Base-by-base conservation (phyloP, 2,888 invertebrate genomes). In the Melanargia galathea region DNA sequence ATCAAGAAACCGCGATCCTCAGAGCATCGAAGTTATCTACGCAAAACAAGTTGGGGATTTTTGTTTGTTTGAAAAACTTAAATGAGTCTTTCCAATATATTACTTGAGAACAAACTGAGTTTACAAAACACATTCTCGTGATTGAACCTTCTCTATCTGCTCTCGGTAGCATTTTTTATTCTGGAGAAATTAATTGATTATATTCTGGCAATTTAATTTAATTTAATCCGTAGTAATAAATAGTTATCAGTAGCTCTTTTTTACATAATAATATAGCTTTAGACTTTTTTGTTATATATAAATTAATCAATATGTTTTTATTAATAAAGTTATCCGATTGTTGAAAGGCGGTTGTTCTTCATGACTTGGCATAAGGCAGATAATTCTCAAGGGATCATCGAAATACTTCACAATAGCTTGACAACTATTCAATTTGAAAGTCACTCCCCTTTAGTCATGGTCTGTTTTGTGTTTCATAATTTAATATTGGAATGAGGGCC, bases 331-430 rank as follows among this genome's bases (percentile, higher is more conserved):
- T 35, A 4, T 35, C 13, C 33, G 13, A 48, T 45, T 45, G 18
- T 20, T 45, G 45, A 45, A 45, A 13, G 35, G 35, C 35, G 13
- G 35, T 16, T 38, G 11, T 46, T 13, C 49, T 63, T 38, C 60
- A 52, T 60, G 35, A 56, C 69, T 73, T 69, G 74, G 74, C 68
- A 65, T 69, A 75, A 75, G 79, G 83, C 78, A 81, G 82, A 83
- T 82, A 79, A 72, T 54, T 60, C 75, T 73, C 73, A 74, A 80
- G 59, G 63, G 63, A 63, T 51, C 63, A 52, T 66, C 61, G 61
- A 56, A 45, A 65, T 24, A 22, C 22, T 46, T 24, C 22, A 46
- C 46, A 46, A 46, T 46, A 63, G 55, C 61, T 59, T 49, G 52
- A 62, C 64, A 55, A 64, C 51, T 45, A 40, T 33, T 33, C 66